A percentile compares a stretch with the other conserved stretches of the same genome.
Conservation (phyloP, 2,113 vertebrate genomes). For the Gobius niger region DNA sequence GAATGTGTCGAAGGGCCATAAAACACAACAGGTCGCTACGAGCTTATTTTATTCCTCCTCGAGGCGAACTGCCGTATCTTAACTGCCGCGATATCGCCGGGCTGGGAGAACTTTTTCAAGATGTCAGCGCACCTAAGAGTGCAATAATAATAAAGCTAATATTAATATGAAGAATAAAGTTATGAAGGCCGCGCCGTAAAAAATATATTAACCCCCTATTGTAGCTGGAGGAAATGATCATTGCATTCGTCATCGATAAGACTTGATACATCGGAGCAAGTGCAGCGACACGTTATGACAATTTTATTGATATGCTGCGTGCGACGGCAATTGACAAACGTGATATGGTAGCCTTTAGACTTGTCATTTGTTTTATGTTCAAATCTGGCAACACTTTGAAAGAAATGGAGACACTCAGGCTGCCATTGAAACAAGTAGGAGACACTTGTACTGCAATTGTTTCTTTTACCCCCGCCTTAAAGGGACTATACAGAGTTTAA, state of each 20-base stretch:
- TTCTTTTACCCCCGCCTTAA: too few relatives aligned
- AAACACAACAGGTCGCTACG: conserved; percentile 56
- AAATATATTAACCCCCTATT: conserved; percentile 43
- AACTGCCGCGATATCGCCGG: conserved; percentile 19
- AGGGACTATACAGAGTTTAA: too few relatives aligned
- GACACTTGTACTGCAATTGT: too few relatives aligned
- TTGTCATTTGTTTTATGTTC: conserved; percentile 42
- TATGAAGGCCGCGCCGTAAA: conserved; percentile 37
- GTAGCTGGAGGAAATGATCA: conserved; percentile 44
- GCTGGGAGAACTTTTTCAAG: conserved; percentile 45
- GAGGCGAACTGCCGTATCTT: conserved; percentile 30
- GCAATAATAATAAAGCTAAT: conserved; percentile 63
- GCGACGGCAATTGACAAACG: conserved; percentile 40
- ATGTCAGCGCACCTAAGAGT: conserved; percentile 49
- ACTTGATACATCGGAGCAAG: conserved; percentile 31
- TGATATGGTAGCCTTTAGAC: conserved; percentile 34
- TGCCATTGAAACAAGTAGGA: background rate
- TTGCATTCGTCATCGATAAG: conserved; percentile 60
- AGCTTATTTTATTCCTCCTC: conserved; percentile 49
- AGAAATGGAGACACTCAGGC: conserved; percentile 36
- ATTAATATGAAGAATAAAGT: conserved; percentile 51
- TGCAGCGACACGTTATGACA: conserved; percentile 45
- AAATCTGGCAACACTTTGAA: conserved; percentile 43
- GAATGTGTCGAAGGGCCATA: conserved; percentile 49
- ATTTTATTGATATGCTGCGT: conserved; percentile 60